Conservation (phyloP, 2,888 invertebrate species). For the Tillus elongatus region DNA sequence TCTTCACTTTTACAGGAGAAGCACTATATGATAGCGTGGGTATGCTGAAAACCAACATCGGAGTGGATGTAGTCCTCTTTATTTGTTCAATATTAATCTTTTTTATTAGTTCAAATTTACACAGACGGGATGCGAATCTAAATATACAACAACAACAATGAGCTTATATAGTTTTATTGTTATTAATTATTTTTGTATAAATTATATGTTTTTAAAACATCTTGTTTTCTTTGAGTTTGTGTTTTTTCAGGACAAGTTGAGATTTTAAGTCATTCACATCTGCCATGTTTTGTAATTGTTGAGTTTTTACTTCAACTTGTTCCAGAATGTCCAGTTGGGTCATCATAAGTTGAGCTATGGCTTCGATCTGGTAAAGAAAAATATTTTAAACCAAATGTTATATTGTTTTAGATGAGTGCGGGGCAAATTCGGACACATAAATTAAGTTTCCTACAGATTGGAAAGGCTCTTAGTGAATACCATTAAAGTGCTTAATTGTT, state of each 20-base stretch:
- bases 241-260: background rate
- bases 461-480: too few species aligned
- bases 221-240: slow-evolving; percentile 1
- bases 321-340: background rate
- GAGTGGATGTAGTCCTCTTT: background rate
- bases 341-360: background rate
- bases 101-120: background rate
- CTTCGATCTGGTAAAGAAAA: background rate
- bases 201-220: background rate
- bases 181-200: too few species aligned
- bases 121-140: slow-evolving; percentile 2
- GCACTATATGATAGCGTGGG: background rate
- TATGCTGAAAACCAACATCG: background rate
- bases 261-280: background rate
- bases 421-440: too few species aligned
- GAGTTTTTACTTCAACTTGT: background rate
- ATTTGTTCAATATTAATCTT: background rate
- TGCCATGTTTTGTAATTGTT: background rate
- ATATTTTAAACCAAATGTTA: too few species aligned
- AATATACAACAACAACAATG: too few species aligned
- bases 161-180: too few species aligned
- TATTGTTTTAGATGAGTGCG: too few species aligned
- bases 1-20: background rate
- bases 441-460: too few species aligned
- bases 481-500: too few species aligned